Evolutionary conservation across 2,888 invertebrate genomes (phyloP), one percentile per base, ranked within the genome.

Genomic region (Zootermopsis nevadensis): DNA sequence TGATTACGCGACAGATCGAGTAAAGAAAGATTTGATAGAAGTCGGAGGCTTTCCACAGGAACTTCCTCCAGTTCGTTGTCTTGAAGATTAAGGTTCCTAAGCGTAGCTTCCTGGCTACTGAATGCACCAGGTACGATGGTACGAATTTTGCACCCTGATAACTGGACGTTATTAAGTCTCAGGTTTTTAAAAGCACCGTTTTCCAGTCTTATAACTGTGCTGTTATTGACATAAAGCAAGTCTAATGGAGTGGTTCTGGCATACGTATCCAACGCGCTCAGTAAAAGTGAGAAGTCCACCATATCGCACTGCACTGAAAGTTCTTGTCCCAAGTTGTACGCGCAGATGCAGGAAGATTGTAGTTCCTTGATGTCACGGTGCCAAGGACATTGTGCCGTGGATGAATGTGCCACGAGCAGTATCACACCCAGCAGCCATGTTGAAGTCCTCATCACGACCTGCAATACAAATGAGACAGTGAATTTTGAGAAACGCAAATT

Each of bases 251-350:
- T 93, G 86, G 92, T 91, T 85, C 92, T 91, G 33, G 94, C 93
- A 90, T 94, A 93, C 86, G 93, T 92, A 88, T 95, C 93, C 89
- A 96, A 91, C 42, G 96, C 94, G 83, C 93, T 90, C 86, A 97
- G 89, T n/a, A 98, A 91, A 86, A 93, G 91, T 76, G 92, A 90
- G 89, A 96, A 96, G 87, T 96, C 94, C 84, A 97, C 96, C 91
- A 96, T 95, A 90, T 97, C 96, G 90, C 97, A 97, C 90, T 97
- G 97, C 85, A 97, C 95, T 53, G 96, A 96, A 24, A 97, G 91
- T 89, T 97, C 96, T 86, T 94, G 93, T 72, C 95, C 96, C 85
- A 96, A 91, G 89, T 97, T 97, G 89, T 95, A 94, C 85, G 97
- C 96, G 90, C 98, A 98, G 84, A 97, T 93, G 89, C 98, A 98